Base-by-base conservation (phyloP, 2,888 invertebrate species). In the Amphipyra berbera region DNA sequence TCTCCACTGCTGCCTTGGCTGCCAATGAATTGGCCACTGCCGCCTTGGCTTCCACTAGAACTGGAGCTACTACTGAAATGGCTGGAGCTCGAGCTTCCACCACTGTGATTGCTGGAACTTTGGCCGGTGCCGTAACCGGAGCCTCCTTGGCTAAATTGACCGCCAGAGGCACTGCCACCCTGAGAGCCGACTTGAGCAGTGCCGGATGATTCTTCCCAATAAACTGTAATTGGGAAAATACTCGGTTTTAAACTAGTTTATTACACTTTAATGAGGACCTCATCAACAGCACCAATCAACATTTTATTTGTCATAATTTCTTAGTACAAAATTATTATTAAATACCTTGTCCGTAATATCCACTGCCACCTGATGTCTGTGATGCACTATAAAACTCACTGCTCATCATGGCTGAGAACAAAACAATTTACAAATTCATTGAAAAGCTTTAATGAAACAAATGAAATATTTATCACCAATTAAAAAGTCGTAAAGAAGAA, bases 301-400 rank as follows among this genome's bases (percentile, higher is more conserved):
- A n/a, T n/a, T 37, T 12, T 1, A 37, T 21, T 21, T 45, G 1
- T n/a, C 9, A 10, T 10, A 7, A 30, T 30, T 30, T 30, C 6
- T 30, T 30, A 4, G 30, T 7, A 30, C 30, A 4, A 7, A 30
- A 30, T 30, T 6, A 30, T 30, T 6, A 7, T 8, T 27, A 15
- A 21, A 82, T 81, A 93, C 93, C 87, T 82, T 93, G 91, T 65
- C 90, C 92, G 45, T 90, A 91, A 78, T 92, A 92, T 46, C 89
- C 90, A 9, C 85, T 82, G 6, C 84, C 85, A 6, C 86, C 86
- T 2, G 86, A 81, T 0, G 88, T 79, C 73, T 91, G 86, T 0
- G 86, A 80, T 2, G 82, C 85, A 6, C 83, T 83, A 68, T 92
- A 93, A 12, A 90, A 78, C 2, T 86, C 90, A 45, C 87, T 91